A percentile compares a stretch with the other conserved stretches of the same genome.
These are phyloP conservation scores for Cavia aperea DNA, from an alignment of 2,113 vertebrate species.

Conservation along the genomic window DNA sequence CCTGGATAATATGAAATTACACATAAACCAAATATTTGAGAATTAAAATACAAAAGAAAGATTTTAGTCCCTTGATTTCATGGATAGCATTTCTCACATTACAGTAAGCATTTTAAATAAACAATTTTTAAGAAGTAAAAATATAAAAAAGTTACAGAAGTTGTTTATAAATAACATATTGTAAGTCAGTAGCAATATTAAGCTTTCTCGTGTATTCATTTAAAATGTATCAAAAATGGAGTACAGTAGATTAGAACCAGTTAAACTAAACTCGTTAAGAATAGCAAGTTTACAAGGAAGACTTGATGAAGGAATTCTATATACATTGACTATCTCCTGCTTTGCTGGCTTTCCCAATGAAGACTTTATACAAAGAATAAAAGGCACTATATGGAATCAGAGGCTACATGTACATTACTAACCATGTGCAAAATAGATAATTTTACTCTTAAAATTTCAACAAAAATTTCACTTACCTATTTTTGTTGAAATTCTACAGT, in stretches of 20 bases:
- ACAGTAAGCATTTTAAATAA: constrained; percentile 29
- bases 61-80: constrained; percentile 9
- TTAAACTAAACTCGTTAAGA: not conserved
- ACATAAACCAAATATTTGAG: constrained; percentile 31
- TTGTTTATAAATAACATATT: constrained; percentile 30
- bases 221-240: constrained; percentile 25
- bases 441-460: constrained; percentile 42
- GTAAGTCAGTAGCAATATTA: constrained; percentile 27
- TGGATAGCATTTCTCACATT: not conserved
- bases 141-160: constrained; percentile 16
- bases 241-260: not conserved
- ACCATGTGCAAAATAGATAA: not conserved
- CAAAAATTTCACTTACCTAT: constrained; percentile 37
- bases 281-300: not conserved
- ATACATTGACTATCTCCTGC: not conserved
- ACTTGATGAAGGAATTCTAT: not conserved
- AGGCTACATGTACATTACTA: constrained; percentile 3
- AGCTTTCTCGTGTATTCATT: constrained; percentile 24
- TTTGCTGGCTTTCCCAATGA: constrained; percentile 23
- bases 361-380: not conserved
- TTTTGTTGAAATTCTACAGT: constrained; percentile 35
- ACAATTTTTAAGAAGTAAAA: constrained; percentile 33
- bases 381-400: not conserved
- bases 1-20: constrained; percentile 35
- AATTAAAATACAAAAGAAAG: constrained; percentile 22